Evolutionary conservation across 2,797 vertebrate genomes (phyloP), one percentile per base, ranked within the genome.

Genomic region (Luscinia megarhynchos): DNA sequence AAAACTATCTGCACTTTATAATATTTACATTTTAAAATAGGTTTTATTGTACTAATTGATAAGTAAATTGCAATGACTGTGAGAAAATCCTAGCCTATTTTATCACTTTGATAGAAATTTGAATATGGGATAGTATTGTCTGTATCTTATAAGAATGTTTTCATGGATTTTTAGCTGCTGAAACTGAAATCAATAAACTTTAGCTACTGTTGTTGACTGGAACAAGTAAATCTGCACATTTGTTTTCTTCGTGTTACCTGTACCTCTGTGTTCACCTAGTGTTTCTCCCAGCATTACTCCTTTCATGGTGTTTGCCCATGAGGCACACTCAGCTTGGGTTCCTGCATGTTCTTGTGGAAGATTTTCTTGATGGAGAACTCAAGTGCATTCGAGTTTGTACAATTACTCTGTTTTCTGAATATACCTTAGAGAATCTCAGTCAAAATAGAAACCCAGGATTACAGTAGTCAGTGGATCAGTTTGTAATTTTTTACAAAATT

Each of bases 131-230:
- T 84, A 94, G 94, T 84, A 82, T 76, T 96, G 91, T 96, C 84
- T 95, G 94, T 97, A 94, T 88, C 24, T n/a, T 84, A 80, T 86
- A 27, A 84, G 90, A 96, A 89, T 95, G 94, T 96, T 95, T 88
- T 59, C 36, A 51, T 97, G 93, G 74, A 94, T 96, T 96, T 91
- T 94, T 91, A 97, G 95, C 83, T 97, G 85, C 93, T 96, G 93
- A 88, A 90, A 93, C 77, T 88, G 83, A 89, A 93, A 79, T 91
- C 87, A 96, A 93, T 96, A 96, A 96, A 96, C 80, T 93, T 94
- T 14, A 95, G 96, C 87, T 90, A 30, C 74, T 96, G 70, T 64
- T 91, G 72, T 88, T 89, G 77, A 95, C 80, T 80, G 63, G 74
- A 96, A 96, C 74, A 77, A 91, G 93, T 92, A 90, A 82, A 82